Percentiles rank a stretch among this genome's conserved stretches.
Evolutionary conservation across 2,113 vertebrate species (phyloP).

Genomic region (Nothocercus julius): DNA sequence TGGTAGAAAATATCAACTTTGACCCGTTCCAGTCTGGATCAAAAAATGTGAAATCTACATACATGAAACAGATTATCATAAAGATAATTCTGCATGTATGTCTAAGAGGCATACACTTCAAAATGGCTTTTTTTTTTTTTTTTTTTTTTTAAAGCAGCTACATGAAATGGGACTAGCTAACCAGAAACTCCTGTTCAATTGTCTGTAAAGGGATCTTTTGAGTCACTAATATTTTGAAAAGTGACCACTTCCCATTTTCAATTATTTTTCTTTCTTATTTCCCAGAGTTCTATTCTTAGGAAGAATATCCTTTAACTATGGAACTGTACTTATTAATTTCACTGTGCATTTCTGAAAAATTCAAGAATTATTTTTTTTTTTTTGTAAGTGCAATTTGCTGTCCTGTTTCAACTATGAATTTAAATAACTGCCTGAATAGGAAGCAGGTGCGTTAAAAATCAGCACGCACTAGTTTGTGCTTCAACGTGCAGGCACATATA

Average conservation of each 20-base stretch:
- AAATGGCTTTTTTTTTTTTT: no score
- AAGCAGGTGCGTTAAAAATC: neutral
- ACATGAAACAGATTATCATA: neutral
- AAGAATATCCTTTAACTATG: neutral
- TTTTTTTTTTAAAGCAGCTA: neutral
- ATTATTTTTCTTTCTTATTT: neutral
- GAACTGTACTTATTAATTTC: neutral
- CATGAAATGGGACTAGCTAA: neutral
- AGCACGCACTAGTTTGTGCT: neutral
- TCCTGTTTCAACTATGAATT: neutral
- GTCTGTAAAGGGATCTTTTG: neutral
- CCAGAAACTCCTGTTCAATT: fast-evolving
- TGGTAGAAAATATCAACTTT: no score
- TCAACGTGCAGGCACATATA: neutral
- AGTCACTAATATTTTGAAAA: neutral
- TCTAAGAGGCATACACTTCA: neutral
- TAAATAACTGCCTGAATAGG: neutral
- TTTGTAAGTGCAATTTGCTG: neutral
- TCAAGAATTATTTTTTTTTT: neutral
- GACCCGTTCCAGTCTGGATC: neutral
- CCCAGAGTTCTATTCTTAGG: neutral
- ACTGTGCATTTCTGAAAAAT: neutral
- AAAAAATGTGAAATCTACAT: neutral
- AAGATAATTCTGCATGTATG: neutral
- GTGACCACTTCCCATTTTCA: neutral